Evolutionary conservation across 2,797 vertebrate species (phyloP), one percentile per base, ranked within the genome.

Genomic region (Myotis daubentonii): DNA sequence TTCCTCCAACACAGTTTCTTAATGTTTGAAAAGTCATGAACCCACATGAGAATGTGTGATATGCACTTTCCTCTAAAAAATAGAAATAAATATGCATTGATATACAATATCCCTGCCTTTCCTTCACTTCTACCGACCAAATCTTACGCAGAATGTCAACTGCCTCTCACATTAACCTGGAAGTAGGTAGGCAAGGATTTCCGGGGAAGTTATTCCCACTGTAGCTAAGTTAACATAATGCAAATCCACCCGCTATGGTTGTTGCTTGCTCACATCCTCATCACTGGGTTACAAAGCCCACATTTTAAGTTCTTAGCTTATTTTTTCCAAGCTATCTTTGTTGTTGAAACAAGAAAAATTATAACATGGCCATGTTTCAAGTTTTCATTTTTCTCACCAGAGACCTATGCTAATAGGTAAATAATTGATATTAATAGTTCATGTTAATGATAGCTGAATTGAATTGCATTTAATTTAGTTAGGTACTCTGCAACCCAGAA

Each of bases 1-100:
- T 93, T 95, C 71, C 28, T 88, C 33, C 70, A 78, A 41, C 15
- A 81, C 8, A 15, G 38, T 81, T 94, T 85, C 81, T 79, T 85
- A 62, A 65, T 91, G 30, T 70, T 51, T 89, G 38, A 79, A 47
- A 94, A 94, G 41, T 72, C 36, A 80, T 36, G 10, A 53, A 47
- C 17, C 19, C 16, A 95, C 44, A 33, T 49, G 60, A 91, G 38
- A 91, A 78, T 79, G 5, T 72, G 81, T 82, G 36, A 70, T 33
- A 8, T 2, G 53, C 0, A 11, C 41, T 57, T 16, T 36, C 65
- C 30, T 47, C 13, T 88, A 80, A 74, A 83, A 84, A 28, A 3
- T 6, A 28, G 3, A 81, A 76, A 87, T 30, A 87, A 84, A 78
- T 53, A 89, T 8, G 72, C 55, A 60, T 30, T 53, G 49, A 16